These are phyloP conservation scores for Pachyramphus minor DNA, from an alignment of 2,113 vertebrate species.

Conservation along the genomic window DNA sequence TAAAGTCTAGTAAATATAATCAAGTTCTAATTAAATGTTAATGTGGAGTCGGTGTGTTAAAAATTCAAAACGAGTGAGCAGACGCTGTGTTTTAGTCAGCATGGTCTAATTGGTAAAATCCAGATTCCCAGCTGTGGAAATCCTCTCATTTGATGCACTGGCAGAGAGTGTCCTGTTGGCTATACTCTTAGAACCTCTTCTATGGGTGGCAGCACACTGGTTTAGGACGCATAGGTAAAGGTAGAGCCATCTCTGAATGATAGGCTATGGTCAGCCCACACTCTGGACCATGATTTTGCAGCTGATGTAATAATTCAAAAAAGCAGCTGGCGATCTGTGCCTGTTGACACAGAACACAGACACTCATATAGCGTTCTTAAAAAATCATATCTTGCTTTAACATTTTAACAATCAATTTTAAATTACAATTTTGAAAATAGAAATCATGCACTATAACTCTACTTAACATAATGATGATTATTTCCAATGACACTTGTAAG, in stretches of 20 bases:
- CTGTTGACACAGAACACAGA: not conserved
- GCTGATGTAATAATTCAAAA: not conserved
- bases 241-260: not conserved
- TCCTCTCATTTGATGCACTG: not conserved
- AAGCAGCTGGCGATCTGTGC: accelerated
- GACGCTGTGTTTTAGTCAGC: not conserved
- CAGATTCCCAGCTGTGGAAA: not conserved
- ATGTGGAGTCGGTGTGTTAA: not conserved
- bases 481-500: not conserved
- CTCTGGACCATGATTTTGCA: not conserved
- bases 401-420: not conserved
- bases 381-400: not conserved
- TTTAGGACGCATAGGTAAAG: not conserved
- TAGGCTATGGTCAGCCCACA: not conserved
- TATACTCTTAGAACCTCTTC: not conserved
- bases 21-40: slow-evolving; percentile 50
- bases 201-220: not conserved
- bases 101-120: not conserved
- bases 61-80: slow-evolving; percentile 33
- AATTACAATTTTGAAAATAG: not conserved
- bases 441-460: not conserved
- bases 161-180: not conserved
- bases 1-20: slow-evolving; percentile 38
- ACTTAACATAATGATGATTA: not conserved
- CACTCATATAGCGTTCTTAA: accelerated